Evolutionary conservation across 2,888 invertebrate genomes (phyloP).

Genomic region (Catocala fraxini): DNA sequence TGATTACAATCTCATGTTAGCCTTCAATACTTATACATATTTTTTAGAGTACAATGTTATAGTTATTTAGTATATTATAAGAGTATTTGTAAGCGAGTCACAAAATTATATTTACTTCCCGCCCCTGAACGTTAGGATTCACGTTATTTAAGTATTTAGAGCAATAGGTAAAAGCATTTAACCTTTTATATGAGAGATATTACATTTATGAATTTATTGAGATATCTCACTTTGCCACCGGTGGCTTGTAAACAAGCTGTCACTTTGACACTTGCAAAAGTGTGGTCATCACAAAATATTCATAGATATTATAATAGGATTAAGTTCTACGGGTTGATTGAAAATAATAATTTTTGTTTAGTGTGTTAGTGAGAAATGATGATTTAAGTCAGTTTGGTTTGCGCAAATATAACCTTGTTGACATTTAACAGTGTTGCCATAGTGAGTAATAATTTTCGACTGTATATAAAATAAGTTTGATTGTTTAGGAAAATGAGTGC

Average conservation of each 20-base stretch:
- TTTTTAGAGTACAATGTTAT: constrained; percentile 88
- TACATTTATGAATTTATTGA: constrained; percentile 67
- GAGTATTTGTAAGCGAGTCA: constrained; percentile 83
- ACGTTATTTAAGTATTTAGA: constrained; percentile 82
- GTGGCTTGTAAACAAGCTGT: constrained; percentile 48
- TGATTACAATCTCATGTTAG: constrained; percentile 87
- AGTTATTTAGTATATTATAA: constrained; percentile 86
- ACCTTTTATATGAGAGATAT: constrained; percentile 81
- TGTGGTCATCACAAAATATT: constrained; percentile 51
- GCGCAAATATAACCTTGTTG: constrained; percentile 80
- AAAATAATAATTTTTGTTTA: constrained; percentile 61
- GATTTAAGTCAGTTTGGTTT: constrained; percentile 76
- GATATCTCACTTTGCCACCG: constrained; percentile 57
- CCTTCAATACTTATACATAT: constrained; percentile 88
- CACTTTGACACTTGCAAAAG: constrained; percentile 45
- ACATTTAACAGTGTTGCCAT: constrained; percentile 86
- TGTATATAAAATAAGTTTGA: constrained; percentile 83
- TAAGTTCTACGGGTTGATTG: constrained; percentile 70
- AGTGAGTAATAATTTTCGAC: constrained; percentile 84
- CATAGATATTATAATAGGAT: constrained; percentile 56
- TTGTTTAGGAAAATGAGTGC: constrained; percentile 79
- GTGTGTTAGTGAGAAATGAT: constrained; percentile 77
- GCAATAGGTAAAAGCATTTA: constrained; percentile 84
- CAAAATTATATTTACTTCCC: constrained; percentile 86
- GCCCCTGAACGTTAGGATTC: constrained; percentile 76